A percentile compares a stretch with the other conserved stretches of the same genome.
Conservation (phyloP, 2,797 vertebrate species). For the Phoebastria nigripes region DNA sequence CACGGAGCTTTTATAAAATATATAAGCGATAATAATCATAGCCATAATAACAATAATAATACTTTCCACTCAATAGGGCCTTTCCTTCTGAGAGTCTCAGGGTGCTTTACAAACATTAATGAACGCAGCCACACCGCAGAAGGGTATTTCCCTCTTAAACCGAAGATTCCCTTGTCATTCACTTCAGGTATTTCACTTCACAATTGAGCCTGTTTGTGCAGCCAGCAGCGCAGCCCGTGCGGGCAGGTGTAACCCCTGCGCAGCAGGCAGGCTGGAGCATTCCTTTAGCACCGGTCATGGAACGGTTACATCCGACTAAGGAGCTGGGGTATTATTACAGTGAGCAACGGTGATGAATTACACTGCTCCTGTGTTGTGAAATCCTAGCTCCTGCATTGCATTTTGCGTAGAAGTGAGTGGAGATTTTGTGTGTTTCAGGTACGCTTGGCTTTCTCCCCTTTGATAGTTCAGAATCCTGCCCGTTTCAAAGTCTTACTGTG, state of each 20-base stretch:
- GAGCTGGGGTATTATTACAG: neutral
- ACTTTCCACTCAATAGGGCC: constrained; percentile 10
- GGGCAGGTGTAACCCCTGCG: neutral
- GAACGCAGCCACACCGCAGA: neutral
- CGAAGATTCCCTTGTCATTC: neutral
- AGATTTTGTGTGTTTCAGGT: neutral
- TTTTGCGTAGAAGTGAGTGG: neutral
- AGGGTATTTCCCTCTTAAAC: neutral
- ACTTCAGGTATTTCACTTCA: fast-evolving
- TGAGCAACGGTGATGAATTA: neutral
- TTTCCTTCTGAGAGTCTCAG: neutral
- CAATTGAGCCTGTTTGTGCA: neutral
- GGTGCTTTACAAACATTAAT: neutral
- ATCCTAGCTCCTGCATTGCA: neutral
- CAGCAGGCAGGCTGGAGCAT: neutral
- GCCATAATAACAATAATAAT: constrained; percentile 25
- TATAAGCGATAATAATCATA: constrained; percentile 1
- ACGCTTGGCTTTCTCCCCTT: neutral
- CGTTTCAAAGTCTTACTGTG: fast-evolving
- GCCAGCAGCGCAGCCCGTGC: neutral
- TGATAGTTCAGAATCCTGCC: neutral
- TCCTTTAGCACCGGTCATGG: neutral
- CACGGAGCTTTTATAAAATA: neutral
- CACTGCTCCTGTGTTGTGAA: constrained; percentile 26
- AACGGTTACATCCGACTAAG: neutral